These are phyloP conservation scores for Euwallacea similis DNA, from an alignment of 1,140 invertebrate genomes.

Conservation along the genomic window DNA sequence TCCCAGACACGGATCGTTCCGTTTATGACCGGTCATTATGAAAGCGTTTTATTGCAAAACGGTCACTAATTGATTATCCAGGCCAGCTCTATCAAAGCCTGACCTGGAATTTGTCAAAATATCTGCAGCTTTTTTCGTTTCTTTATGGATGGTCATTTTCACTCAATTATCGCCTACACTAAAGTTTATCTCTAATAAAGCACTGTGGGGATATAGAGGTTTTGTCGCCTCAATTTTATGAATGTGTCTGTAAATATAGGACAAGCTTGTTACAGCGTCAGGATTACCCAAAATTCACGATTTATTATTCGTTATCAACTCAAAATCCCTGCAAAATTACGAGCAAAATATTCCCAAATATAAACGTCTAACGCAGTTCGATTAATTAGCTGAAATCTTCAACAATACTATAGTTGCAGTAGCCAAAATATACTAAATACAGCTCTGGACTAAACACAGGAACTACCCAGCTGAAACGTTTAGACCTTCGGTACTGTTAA, in stretches of 20 bases:
- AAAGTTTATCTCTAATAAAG: not conserved
- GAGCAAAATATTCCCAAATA: too few species aligned
- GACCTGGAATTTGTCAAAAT: not conserved
- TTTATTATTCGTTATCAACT: too few species aligned
- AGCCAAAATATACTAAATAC: not conserved
- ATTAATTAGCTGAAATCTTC: too few species aligned
- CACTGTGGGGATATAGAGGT: not conserved
- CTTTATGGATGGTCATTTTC: not conserved
- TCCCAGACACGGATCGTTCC: conserved; percentile 14
- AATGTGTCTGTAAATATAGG: not conserved
- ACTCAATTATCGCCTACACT: not conserved
- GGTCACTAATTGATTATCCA: conserved; percentile 9
- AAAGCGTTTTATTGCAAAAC: conserved; percentile 14
- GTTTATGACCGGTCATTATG: conserved; percentile 21
- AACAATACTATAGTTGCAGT: too few species aligned
- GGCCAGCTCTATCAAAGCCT: not conserved
- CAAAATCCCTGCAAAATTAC: too few species aligned
- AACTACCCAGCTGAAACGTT: conserved; percentile 32
- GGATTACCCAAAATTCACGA: not conserved
- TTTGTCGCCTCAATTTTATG: not conserved
- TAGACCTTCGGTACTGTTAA: conserved; percentile 47
- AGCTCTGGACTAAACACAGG: conserved; percentile 1
- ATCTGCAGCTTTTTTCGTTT: conserved; percentile 1
- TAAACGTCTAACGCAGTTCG: too few species aligned
- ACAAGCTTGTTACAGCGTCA: not conserved